Evolutionary conservation across 2,797 vertebrate genomes (phyloP).

Genomic region (Cephalopachus bancanus): DNA sequence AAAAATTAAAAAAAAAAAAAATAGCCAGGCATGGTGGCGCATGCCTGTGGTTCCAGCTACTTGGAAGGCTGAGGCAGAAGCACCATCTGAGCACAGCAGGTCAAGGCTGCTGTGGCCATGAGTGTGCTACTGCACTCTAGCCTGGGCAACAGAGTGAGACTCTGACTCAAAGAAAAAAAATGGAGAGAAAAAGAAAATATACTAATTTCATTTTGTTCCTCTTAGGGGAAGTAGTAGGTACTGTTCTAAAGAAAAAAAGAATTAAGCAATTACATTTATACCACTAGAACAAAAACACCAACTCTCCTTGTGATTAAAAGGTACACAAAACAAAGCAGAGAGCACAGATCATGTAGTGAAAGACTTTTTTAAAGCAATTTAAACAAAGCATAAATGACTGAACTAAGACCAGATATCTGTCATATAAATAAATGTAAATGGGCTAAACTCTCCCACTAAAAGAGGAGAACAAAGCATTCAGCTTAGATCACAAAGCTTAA

Average conservation of each 20-base stretch:
- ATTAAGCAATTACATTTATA: background rate
- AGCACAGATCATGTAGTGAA: background rate
- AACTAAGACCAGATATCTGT: slow-evolving; percentile 14
- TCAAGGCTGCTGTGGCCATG: no score
- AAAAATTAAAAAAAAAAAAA: no score
- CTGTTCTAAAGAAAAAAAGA: background rate
- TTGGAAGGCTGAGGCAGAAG: no score
- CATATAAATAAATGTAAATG: slow-evolving; percentile 16
- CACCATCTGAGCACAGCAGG: no score
- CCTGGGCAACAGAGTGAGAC: no score
- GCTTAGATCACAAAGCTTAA: slow-evolving; percentile 29
- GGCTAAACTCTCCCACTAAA: slow-evolving; percentile 38
- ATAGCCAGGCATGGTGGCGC: no score
- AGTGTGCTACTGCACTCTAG: no score
- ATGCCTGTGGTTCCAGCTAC: no score
- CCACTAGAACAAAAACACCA: background rate
- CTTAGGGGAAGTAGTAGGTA: background rate
- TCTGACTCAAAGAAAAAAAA: background rate
- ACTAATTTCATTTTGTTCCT: background rate
- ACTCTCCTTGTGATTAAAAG: background rate
- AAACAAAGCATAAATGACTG: background rate
- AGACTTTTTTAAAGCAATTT: slow-evolving; percentile 36
- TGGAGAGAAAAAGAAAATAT: background rate
- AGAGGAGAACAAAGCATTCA: background rate
- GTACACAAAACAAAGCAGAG: background rate